Percentiles rank a stretch among this genome's conserved stretches.
These are phyloP conservation scores for Dicrostonyx torquatus DNA, from an alignment of 2,797 vertebrate genomes.

Conservation along the genomic window DNA sequence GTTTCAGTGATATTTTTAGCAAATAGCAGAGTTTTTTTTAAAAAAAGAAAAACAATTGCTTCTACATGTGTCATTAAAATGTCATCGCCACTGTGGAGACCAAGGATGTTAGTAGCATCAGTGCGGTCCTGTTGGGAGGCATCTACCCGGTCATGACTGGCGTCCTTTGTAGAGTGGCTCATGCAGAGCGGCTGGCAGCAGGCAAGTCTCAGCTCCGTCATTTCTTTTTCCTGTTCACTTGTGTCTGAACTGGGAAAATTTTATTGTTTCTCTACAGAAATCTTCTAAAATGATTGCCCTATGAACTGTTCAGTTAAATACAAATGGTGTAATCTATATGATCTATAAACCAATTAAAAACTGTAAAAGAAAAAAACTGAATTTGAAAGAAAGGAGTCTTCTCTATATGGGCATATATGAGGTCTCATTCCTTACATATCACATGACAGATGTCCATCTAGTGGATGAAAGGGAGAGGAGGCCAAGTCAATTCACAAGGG, in stretches of 20 bases:
- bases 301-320: not conserved
- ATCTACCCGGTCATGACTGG: rapidly evolving
- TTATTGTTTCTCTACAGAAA: not conserved
- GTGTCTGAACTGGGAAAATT: not conserved
- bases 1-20: slow-evolving; percentile 16
- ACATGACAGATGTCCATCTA: rapidly evolving
- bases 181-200: not conserved
- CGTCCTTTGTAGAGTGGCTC: not conserved
- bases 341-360: not conserved
- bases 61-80: not conserved
- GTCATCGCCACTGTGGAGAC: not conserved
- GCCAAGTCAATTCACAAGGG: not conserved
- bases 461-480: not conserved
- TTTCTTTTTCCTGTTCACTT: not conserved
- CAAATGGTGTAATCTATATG: no score
- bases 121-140: not conserved
- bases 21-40: not conserved
- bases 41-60: not conserved
- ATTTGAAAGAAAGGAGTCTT: no score
- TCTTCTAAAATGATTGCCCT: not conserved
- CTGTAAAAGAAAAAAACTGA: not conserved
- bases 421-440: rapidly evolving
- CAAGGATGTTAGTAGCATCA: not conserved
- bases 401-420: rapidly evolving
- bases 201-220: rapidly evolving